Percentiles rank a stretch among this genome's conserved stretches.
Evolutionary conservation across 2,113 vertebrate species (phyloP).

Genomic region (Apistogramma diplotaenia): DNA sequence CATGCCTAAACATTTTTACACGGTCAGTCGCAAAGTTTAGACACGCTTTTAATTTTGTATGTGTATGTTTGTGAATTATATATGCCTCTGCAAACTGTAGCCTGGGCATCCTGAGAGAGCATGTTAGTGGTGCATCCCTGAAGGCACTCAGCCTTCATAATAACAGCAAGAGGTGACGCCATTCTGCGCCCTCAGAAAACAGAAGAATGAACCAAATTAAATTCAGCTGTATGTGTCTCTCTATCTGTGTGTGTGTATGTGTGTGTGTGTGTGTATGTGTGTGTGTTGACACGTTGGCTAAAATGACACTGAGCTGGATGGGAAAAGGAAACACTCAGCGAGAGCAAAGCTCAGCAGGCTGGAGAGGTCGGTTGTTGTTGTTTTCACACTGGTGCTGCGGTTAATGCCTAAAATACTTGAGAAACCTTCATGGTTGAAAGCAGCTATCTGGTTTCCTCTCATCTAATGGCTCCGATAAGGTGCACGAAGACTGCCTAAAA

Average conservation of each 20-base stretch:
- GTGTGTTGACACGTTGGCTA: constrained; percentile 18
- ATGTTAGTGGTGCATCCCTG: constrained; percentile 29
- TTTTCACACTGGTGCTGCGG: constrained; percentile 47
- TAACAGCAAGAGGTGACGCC: constrained; percentile 39
- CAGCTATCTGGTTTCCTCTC: constrained; percentile 39
- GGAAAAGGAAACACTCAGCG: constrained; percentile 29
- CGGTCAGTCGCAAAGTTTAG: background rate
- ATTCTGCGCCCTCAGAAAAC: constrained; percentile 49
- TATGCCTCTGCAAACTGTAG: background rate
- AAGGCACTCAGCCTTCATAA: background rate
- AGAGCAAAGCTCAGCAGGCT: background rate
- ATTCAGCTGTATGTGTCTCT: constrained; percentile 35
- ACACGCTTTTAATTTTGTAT: background rate
- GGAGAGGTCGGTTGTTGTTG: constrained; percentile 41
- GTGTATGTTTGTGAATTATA: background rate
- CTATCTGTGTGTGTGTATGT: background rate
- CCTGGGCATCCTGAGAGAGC: background rate
- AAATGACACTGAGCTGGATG: constrained; percentile 30
- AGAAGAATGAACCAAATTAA: constrained; percentile 50
- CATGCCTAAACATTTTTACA: background rate
- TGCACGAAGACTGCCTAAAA: background rate
- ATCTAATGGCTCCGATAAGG: constrained; percentile 6
- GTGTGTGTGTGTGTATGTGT: background rate
- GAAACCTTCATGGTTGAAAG: constrained; percentile 19
- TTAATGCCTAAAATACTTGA: constrained; percentile 47